Evolutionary conservation across 2,113 vertebrate genomes (phyloP).

Genomic region (Antechinus stuartii): DNA sequence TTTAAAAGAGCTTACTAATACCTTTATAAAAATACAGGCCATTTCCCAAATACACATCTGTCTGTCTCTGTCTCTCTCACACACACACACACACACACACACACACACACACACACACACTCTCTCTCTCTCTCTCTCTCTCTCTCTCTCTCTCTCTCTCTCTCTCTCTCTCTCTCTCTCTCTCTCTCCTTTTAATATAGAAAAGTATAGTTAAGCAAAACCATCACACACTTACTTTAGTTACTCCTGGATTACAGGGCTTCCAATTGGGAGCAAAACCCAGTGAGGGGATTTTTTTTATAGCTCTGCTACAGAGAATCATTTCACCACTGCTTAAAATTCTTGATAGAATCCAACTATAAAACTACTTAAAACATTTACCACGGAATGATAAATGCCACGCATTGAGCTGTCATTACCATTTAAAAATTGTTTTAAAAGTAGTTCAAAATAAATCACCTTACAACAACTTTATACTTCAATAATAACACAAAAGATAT

Average conservation of each 20-base stretch:
- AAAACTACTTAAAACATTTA: background rate
- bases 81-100: too few species aligned
- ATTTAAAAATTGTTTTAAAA: constrained; percentile 4
- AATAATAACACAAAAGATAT: background rate
- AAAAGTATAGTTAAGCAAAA: too few species aligned
- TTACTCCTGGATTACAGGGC: background rate
- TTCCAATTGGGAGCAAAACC: background rate
- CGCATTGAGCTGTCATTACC: constrained; percentile 2
- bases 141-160: too few species aligned
- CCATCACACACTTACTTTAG: background rate
- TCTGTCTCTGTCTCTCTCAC: too few species aligned
- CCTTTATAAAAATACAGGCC: background rate
- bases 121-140: too few species aligned
- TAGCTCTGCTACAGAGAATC: background rate
- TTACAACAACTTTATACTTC: constrained; percentile 2
- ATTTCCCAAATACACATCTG: background rate
- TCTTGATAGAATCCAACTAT: background rate
- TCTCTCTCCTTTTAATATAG: too few species aligned
- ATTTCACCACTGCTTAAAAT: background rate
- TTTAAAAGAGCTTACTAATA: background rate
- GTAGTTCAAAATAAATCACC: background rate
- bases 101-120: too few species aligned
- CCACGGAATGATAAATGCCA: background rate
- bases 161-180: too few species aligned
- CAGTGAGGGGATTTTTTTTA: background rate